Conservation (phyloP, 2,113 vertebrate species). For the Xiphophorus maculatus region DNA sequence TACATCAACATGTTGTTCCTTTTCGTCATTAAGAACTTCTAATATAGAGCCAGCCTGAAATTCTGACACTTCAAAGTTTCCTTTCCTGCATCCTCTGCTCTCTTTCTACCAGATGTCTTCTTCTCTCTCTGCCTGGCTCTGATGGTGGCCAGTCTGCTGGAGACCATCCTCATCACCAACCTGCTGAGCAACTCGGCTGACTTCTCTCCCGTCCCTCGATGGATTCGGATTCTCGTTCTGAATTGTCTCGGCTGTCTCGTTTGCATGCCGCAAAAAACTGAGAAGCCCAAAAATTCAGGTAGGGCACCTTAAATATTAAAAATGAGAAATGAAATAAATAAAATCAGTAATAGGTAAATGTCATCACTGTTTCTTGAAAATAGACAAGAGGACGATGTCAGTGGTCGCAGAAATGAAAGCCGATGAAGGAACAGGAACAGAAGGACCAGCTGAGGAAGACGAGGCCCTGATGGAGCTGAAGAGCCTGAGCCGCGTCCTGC, state of each 20-base stretch:
- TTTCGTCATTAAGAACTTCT: too few species aligned
- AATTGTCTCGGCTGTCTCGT: constrained; percentile 54
- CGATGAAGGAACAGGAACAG: neutral
- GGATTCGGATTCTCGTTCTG: constrained; percentile 65
- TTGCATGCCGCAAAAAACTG: constrained; percentile 36
- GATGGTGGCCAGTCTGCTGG: constrained; percentile 77
- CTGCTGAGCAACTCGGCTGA: constrained; percentile 49
- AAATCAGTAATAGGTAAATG: neutral
- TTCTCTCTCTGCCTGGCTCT: constrained; percentile 75
- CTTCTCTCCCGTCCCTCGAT: constrained; percentile 54
- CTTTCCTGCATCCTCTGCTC: neutral
- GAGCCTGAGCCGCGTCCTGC: neutral
- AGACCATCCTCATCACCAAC: constrained; percentile 76
- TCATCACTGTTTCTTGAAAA: neutral
- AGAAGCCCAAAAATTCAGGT: constrained; percentile 40
- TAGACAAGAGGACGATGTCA: neutral
- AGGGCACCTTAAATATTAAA: neutral
- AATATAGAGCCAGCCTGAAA: neutral
- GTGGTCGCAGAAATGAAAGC: neutral
- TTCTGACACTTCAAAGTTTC: neutral
- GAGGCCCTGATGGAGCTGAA: neutral
- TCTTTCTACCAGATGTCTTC: constrained; percentile 68
- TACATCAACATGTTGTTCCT: too few species aligned
- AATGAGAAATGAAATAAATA: neutral
- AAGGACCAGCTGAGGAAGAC: neutral